phyloP scores from a whole-genome alignment of 2,888 invertebrate genomes.

The Ennomos fuscantarius region DNA sequence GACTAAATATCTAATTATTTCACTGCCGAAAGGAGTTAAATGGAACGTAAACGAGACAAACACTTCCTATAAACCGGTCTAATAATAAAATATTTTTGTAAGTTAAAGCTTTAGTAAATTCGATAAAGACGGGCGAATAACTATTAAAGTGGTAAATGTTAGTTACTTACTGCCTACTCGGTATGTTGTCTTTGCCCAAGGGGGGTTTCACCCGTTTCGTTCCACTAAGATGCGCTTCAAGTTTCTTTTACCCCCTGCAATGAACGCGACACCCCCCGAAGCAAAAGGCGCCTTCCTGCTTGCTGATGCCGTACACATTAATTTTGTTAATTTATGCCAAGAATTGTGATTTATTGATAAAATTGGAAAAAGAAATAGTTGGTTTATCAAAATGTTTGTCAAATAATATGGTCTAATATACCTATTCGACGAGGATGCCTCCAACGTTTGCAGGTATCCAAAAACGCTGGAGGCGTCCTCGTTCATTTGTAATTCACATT shows the following conservation, averaged over 20 bases:
- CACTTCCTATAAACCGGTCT: slow-evolving; percentile 44
- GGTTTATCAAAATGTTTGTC: too few species aligned
- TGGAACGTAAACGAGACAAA: too few species aligned
- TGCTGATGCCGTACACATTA: slow-evolving; percentile 37
- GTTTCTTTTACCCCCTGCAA: slow-evolving; percentile 40
- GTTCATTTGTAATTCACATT: slow-evolving; percentile 65
- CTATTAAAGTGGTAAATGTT: slow-evolving; percentile 28
- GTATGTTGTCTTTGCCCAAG: slow-evolving; percentile 27
- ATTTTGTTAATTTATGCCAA: slow-evolving; percentile 40
- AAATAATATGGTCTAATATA: neutral
- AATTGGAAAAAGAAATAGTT: too few species aligned
- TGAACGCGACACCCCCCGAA: slow-evolving; percentile 41
- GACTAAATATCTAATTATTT: too few species aligned
- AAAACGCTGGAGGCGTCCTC: slow-evolving; percentile 43
- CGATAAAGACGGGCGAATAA: slow-evolving; percentile 34
- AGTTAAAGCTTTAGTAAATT: too few species aligned
- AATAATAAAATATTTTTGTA: slow-evolving; percentile 32
- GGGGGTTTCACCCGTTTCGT: slow-evolving; percentile 26
- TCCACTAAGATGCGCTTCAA: slow-evolving; percentile 31
- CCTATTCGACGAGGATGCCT: too few species aligned
- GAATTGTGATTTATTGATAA: too few species aligned
- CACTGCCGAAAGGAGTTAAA: too few species aligned
- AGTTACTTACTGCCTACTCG: neutral
- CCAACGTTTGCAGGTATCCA: slow-evolving; percentile 18
- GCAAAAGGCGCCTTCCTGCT: slow-evolving; percentile 42